A percentile compares a stretch with the other conserved stretches of the same genome.
These are phyloP conservation scores for Embidobia sp. DNA, from an alignment of 2,888 invertebrate species.

Conservation along the genomic window DNA sequence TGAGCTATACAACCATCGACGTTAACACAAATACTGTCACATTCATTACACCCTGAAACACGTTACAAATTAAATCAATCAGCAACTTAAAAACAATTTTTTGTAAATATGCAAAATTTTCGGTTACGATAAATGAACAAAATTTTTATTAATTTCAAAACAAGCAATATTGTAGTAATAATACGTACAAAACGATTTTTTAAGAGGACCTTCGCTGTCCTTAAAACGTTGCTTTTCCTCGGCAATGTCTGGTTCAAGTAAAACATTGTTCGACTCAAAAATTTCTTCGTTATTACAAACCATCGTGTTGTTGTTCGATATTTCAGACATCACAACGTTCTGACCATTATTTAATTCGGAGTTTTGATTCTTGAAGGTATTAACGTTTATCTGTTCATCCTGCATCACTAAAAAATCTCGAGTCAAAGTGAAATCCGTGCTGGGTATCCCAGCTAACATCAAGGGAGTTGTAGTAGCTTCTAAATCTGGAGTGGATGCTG, in stretches of 20 bases:
- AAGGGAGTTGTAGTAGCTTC: constrained; percentile 75
- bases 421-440: constrained; percentile 75
- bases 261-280: constrained; percentile 50
- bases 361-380: constrained; percentile 74
- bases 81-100: not conserved
- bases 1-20: constrained; percentile 76
- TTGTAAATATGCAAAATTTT: no score
- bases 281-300: constrained; percentile 47
- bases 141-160: no score
- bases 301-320: constrained; percentile 33
- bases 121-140: no score
- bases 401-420: constrained; percentile 80
- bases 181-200: constrained; percentile 74
- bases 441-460: constrained; percentile 77
- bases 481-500: constrained; percentile 75
- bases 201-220: constrained; percentile 67
- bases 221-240: constrained; percentile 37
- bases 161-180: not conserved
- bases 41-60: constrained; percentile 80
- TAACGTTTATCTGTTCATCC: constrained; percentile 79
- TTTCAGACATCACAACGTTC: constrained; percentile 44
- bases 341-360: constrained; percentile 67
- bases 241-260: constrained; percentile 41
- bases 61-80: not conserved
- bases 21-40: constrained; percentile 77